Evolutionary conservation across 2,888 invertebrate genomes (phyloP).

Genomic region (Tortricodes alternella): DNA sequence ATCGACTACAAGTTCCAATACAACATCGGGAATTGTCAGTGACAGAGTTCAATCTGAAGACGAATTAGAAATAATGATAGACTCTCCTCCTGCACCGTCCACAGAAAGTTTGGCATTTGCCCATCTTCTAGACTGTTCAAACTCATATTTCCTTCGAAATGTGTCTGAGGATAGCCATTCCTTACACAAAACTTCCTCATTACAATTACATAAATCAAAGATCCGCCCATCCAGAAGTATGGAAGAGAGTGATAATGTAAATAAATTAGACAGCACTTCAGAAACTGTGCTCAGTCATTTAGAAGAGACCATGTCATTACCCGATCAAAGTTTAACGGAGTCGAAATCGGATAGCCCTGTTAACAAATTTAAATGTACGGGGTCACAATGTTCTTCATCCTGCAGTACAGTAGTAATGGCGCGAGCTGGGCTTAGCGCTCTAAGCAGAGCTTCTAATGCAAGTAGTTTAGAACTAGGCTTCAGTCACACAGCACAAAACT

Average conservation of each 20-base stretch:
- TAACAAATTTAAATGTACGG: slow-evolving; percentile 85
- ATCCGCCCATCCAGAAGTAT: slow-evolving; percentile 55
- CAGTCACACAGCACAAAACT: slow-evolving; percentile 94
- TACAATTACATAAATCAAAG: slow-evolving; percentile 66
- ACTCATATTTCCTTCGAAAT: slow-evolving; percentile 67
- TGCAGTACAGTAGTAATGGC: slow-evolving; percentile 93
- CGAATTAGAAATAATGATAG: slow-evolving; percentile 94
- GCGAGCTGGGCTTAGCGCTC: slow-evolving; percentile 73
- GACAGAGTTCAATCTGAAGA: slow-evolving; percentile 97
- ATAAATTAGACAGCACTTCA: slow-evolving; percentile 49
- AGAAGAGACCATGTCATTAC: slow-evolving; percentile 63
- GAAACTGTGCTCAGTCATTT: slow-evolving; percentile 52
- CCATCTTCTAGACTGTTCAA: slow-evolving; percentile 86
- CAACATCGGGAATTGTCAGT: slow-evolving; percentile 97
- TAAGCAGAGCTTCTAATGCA: slow-evolving; percentile 88
- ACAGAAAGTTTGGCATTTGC: slow-evolving; percentile 92
- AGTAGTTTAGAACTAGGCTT: slow-evolving; percentile 93
- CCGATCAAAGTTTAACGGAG: slow-evolving; percentile 72
- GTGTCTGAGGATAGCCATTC: slow-evolving; percentile 58
- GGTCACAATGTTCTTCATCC: slow-evolving; percentile 93
- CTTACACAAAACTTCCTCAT: slow-evolving; percentile 63
- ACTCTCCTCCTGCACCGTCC: slow-evolving; percentile 91
- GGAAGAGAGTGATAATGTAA: slow-evolving; percentile 54
- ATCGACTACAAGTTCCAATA: slow-evolving; percentile 97
- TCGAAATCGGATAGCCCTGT: slow-evolving; percentile 81